Conservation (phyloP, 2,888 invertebrate genomes). For the Perizoma flavofasciatum region DNA sequence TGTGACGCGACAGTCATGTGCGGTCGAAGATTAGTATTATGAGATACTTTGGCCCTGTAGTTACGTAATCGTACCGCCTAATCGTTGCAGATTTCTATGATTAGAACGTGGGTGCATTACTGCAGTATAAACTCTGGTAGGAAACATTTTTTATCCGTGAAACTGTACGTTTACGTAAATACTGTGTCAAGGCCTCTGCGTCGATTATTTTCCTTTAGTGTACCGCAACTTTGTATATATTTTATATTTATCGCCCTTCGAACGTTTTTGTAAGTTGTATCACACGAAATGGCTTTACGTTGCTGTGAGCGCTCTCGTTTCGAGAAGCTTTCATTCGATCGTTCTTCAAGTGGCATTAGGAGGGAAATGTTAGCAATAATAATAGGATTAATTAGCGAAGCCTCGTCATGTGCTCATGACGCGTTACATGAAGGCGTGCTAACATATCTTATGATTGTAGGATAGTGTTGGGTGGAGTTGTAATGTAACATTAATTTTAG, state of each 20-base stretch:
- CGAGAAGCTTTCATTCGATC: conserved; percentile 38
- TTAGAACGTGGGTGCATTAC: conserved; percentile 34
- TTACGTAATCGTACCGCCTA: conserved; percentile 28
- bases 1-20: conserved; percentile 22
- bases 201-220: conserved; percentile 47
- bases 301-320: conserved; percentile 38
- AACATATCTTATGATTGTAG: conserved; percentile 78
- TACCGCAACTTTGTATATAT: conserved; percentile 40
- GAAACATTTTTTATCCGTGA: conserved; percentile 34
- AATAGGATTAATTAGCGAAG: conserved; percentile 68
- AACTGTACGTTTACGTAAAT: conserved; percentile 35
- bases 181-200: conserved; percentile 50
- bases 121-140: conserved; percentile 21
- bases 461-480: conserved; percentile 59
- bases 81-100: conserved; percentile 34
- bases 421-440: conserved; percentile 57
- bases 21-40: conserved; percentile 23
- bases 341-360: conserved; percentile 58
- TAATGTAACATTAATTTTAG: conserved; percentile 76
- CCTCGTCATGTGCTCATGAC: conserved; percentile 40
- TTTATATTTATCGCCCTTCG: conserved; percentile 52
- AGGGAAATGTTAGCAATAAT: conserved; percentile 70
- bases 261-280: conserved; percentile 48
- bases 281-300: conserved; percentile 29
- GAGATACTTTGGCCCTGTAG: conserved; percentile 35